Percentiles rank a stretch among this genome's conserved stretches.
These are phyloP conservation scores for Meta bourneti DNA, from an alignment of 2,888 invertebrate genomes.

Conservation along the genomic window DNA sequence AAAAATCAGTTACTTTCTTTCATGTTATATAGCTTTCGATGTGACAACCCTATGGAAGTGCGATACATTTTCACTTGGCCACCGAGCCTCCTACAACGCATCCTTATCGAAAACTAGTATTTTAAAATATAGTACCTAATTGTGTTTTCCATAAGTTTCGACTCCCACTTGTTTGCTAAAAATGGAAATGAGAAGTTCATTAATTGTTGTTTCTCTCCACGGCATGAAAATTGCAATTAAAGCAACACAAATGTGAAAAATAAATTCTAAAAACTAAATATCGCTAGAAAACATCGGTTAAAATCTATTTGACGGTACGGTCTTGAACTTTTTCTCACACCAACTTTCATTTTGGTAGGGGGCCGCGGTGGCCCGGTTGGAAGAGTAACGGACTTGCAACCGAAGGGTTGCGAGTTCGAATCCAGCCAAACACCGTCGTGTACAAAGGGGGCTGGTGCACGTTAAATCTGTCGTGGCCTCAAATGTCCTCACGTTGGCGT, in stretches of 20 bases:
- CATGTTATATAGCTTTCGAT: not conserved
- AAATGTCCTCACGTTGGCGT: too few relatives aligned
- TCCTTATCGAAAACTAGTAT: not conserved
- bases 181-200: not conserved
- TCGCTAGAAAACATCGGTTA: too few relatives aligned
- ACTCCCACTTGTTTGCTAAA: not conserved
- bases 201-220: not conserved
- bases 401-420: too few relatives aligned
- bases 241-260: not conserved
- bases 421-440: too few relatives aligned
- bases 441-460: too few relatives aligned
- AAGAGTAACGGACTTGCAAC: too few relatives aligned
- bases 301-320: too few relatives aligned
- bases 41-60: not conserved
- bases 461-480: too few relatives aligned
- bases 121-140: not conserved
- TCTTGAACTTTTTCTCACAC: too few relatives aligned
- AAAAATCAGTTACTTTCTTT: not conserved
- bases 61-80: not conserved
- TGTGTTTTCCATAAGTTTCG: not conserved
- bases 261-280: not conserved
- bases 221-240: not conserved
- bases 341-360: too few relatives aligned
- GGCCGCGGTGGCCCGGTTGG: too few relatives aligned
- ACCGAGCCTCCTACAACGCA: not conserved